A percentile compares a stretch with the other conserved stretches of the same genome.
Evolutionary conservation across 1,140 invertebrate species (phyloP).

Genomic region (Nephila pilipes): DNA sequence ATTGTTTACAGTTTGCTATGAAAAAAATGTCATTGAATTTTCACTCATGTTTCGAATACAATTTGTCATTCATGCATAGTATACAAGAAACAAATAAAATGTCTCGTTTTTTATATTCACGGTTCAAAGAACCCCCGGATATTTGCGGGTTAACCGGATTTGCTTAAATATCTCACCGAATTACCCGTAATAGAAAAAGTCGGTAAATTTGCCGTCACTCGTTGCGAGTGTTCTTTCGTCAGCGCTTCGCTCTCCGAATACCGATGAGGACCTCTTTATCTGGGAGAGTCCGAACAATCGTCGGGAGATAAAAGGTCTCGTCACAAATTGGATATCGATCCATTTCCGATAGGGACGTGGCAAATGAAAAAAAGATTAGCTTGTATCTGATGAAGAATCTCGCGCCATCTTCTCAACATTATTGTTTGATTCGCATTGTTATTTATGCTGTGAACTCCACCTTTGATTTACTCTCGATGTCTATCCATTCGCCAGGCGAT

Average conservation of each 20-base stretch:
- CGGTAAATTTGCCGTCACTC: no score
- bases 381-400: background rate
- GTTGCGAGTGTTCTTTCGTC: no score
- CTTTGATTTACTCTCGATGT: background rate
- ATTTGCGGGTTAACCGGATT: no score
- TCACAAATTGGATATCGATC: background rate
- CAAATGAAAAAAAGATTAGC: background rate
- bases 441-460: background rate
- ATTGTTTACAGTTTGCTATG: no score
- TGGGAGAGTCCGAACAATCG: background rate
- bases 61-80: no score
- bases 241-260: background rate
- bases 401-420: background rate
- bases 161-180: no score
- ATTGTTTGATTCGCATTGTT: slow-evolving; percentile 1
- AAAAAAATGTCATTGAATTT: no score
- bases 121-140: no score
- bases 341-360: background rate
- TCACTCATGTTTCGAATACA: no score
- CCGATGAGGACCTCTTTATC: background rate
- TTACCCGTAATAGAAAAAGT: no score
- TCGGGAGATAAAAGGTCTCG: background rate
- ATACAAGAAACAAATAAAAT: no score
- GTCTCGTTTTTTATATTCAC: no score
- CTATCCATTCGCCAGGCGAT: background rate